Conservation (phyloP, 2,113 vertebrate genomes). For the Calonectris borealis region DNA sequence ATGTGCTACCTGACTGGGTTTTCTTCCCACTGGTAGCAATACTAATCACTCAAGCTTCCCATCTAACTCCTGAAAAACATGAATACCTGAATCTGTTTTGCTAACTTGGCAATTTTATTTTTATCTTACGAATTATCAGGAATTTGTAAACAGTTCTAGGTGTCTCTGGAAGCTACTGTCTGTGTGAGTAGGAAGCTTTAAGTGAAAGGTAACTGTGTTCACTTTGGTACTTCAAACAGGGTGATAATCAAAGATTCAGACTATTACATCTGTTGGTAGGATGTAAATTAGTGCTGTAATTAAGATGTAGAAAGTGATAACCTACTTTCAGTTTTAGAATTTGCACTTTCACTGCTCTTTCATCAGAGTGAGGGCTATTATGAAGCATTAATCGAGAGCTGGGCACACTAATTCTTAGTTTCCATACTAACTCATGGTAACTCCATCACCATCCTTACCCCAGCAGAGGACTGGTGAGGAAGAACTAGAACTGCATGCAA, state of each 20-base stretch:
- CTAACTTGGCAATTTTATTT: not conserved
- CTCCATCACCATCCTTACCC: not conserved
- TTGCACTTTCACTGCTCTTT: not conserved
- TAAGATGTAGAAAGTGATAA: not conserved
- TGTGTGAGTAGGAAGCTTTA: not conserved
- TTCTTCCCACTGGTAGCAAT: not conserved
- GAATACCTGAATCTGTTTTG: not conserved
- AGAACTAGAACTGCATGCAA: not conserved
- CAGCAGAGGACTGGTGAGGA: not conserved
- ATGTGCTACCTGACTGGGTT: fast-evolving
- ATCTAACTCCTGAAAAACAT: not conserved
- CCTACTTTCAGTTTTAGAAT: not conserved
- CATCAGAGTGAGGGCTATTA: not conserved
- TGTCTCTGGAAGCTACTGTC: not conserved
- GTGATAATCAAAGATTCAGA: not conserved
- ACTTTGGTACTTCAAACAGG: not conserved
- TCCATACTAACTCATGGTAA: not conserved
- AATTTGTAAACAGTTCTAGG: not conserved
- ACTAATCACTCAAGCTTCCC: not conserved
- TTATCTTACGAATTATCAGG: not conserved
- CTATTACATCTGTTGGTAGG: not conserved
- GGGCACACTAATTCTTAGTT: not conserved
- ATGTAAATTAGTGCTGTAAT: not conserved
- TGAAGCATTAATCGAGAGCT: not conserved
- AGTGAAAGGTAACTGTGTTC: not conserved